Conservation (phyloP, 2,888 invertebrate species). For the Tetrapedia diversipes region DNA sequence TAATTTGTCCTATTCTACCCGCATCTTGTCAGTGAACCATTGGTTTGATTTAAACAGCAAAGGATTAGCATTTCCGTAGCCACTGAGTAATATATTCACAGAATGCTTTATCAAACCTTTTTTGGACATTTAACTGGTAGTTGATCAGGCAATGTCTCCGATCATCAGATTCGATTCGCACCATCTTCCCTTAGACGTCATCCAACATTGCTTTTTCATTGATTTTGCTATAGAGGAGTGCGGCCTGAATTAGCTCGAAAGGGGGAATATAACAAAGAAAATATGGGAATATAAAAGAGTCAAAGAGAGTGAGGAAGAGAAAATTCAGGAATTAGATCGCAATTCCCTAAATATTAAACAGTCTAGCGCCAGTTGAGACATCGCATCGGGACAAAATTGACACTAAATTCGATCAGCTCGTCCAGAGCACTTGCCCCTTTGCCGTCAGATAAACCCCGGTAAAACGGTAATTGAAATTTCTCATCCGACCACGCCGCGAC, state of each 20-base stretch:
- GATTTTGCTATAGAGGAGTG: background rate
- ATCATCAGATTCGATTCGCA: background rate
- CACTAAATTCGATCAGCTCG: conserved; percentile 27
- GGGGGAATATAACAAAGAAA: background rate
- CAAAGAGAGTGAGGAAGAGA: background rate
- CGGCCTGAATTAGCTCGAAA: conserved; percentile 6
- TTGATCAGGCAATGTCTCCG: too few relatives aligned
- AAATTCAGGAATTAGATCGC: conserved; percentile 18
- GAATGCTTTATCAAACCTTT: too few relatives aligned
- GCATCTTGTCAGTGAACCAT: too few relatives aligned
- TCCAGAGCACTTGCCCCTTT: conserved; percentile 10
- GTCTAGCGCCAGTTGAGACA: conserved; percentile 19
- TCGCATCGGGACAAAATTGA: conserved; percentile 22
- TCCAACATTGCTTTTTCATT: background rate
- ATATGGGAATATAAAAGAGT: background rate
- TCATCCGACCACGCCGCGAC: conserved; percentile 14
- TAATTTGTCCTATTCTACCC: too few relatives aligned
- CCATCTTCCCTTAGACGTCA: background rate
- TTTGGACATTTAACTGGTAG: too few relatives aligned
- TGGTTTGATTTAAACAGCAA: too few relatives aligned
- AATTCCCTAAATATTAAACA: conserved; percentile 26
- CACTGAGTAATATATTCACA: too few relatives aligned
- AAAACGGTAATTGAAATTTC: conserved; percentile 28
- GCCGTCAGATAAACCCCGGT: background rate
- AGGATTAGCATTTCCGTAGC: too few relatives aligned